These are phyloP conservation scores for Oikopleura albicans DNA, from an alignment of 23 tunicate genomes.

Conservation along the genomic window DNA sequence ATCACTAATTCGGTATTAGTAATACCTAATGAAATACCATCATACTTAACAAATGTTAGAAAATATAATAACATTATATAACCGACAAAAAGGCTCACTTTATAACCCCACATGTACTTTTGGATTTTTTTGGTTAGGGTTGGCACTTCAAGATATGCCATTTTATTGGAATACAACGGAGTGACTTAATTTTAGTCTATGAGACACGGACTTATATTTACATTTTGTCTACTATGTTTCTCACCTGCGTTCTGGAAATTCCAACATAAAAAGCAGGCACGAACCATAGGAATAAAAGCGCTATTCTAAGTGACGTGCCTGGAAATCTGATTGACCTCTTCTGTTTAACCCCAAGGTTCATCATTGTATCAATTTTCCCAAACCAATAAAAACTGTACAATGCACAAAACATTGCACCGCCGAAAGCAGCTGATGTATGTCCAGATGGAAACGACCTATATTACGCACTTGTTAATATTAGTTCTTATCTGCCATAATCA, in stretches of 20 bases:
- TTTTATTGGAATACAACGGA: no score
- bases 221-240: not conserved
- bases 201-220: not conserved
- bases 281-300: not conserved
- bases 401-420: conserved; percentile 15
- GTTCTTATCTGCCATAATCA: no score
- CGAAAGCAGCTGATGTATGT: not conserved
- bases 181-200: not conserved
- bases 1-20: no score
- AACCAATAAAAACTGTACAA: not conserved
- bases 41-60: no score
- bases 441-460: conserved; percentile 4
- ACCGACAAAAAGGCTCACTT: no score
- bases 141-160: no score
- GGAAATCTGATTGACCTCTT: not conserved
- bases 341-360: not conserved
- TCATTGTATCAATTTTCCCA: not conserved
- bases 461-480: no score
- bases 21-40: no score
- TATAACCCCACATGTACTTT: no score
- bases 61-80: no score
- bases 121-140: no score
- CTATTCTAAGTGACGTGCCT: not conserved
- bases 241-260: not conserved
- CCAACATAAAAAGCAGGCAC: conserved; percentile 3